Evolutionary conservation across 92 coral and sea anemone species (phyloP).

Genomic region (Muricea muricata): DNA sequence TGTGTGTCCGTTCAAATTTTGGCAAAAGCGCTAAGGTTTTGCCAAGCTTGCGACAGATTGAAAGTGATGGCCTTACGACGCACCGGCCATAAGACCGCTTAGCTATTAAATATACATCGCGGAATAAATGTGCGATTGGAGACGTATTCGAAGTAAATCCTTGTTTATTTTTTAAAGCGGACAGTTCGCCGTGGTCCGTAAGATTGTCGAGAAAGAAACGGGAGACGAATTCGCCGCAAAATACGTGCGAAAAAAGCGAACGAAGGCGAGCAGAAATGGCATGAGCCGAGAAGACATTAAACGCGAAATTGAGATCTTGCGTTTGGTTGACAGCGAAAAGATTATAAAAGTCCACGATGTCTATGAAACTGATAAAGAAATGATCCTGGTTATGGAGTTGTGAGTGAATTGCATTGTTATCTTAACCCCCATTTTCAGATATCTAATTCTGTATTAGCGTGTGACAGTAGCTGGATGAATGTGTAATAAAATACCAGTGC

Average conservation of each 20-base stretch:
- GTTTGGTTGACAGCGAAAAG: constrained; percentile 77
- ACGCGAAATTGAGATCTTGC: constrained; percentile 79
- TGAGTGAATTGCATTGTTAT: constrained; percentile 61
- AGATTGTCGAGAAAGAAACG: constrained; percentile 76
- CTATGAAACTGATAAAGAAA: constrained; percentile 80
- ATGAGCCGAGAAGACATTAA: constrained; percentile 77
- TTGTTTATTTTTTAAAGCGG: constrained; percentile 74
- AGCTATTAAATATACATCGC: constrained; percentile 4
- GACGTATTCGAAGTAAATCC: constrained; percentile 1
- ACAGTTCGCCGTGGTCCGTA: constrained; percentile 94
- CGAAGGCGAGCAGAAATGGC: constrained; percentile 74
- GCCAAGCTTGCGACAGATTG: constrained; percentile 34
- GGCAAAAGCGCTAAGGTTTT: background rate
- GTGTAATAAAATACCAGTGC: background rate
- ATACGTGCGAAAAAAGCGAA: constrained; percentile 82
- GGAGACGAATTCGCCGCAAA: constrained; percentile 88
- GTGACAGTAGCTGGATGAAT: background rate
- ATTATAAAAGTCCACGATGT: constrained; percentile 93
- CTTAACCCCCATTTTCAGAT: background rate
- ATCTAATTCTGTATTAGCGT: background rate
- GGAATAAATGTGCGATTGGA: constrained; percentile 1
- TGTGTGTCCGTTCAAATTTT: background rate
- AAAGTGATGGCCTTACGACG: background rate
- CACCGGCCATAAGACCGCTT: constrained; percentile 14
- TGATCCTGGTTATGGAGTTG: constrained; percentile 85